Evolutionary conservation across 1,140 invertebrate species (phyloP), one percentile per base, ranked within the genome.

Genomic region (Maconellicoccus hirsutus): DNA sequence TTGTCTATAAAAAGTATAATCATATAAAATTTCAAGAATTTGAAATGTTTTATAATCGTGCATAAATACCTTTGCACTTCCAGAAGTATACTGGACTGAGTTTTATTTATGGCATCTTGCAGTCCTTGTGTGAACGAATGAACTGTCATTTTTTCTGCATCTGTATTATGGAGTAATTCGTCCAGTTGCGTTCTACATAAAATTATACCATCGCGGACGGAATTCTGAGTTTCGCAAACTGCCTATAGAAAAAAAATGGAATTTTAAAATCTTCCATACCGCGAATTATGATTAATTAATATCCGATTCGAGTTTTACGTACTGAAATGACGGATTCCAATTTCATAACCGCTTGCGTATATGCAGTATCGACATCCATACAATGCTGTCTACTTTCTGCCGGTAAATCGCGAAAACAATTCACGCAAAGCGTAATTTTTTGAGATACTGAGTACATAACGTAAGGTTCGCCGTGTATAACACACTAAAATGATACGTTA

Each of bases 291-390:
- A n/a, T n/a, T n/a, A n/a, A n/a, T n/a, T n/a, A n/a, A 52, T 12
- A 12, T 52, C n/a, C n/a, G 39, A 52, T 10, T 12, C n/a, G 10
- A 10, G n/a, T n/a, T 12, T 52, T 29, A 74, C 78, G 76, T 77
- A 83, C 82, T 76, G 80, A 72, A 38, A 83, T 76, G 70, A 81
- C 84, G 27, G 85, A 79, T 74, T 88, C 86, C 76, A 89, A 81
- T 75, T 86, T 85, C 76, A 87, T 86, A 26, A 84, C 83, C 1
- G 84, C 82, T 76, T 87, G 86, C 72, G 81, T 82, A 80, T 87
- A 87, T n/a, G 87, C 87, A 21, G 84, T 86, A 73, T 89, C 87
- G 70, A 89, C 85, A 75, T 89, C 87, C 12, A 89, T 81, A 76
- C 87, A 89, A 74, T 88, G 86, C 6, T 85, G 78, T 22, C 86